Evolutionary conservation across 1,140 invertebrate genomes (phyloP).

Genomic region (Bombus huntii): DNA sequence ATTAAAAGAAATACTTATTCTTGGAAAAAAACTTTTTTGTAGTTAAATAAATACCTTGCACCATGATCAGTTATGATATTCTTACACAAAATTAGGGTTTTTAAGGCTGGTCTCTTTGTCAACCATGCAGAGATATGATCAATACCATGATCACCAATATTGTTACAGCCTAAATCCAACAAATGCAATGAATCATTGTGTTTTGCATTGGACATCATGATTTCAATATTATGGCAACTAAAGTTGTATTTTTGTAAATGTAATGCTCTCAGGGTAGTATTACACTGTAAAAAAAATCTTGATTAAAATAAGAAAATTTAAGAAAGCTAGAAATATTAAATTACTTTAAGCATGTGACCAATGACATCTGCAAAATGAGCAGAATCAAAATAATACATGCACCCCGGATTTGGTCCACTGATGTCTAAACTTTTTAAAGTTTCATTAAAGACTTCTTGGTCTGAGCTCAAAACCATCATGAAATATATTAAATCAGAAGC

Average conservation of each 20-base stretch:
- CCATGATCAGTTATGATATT: conserved; percentile 83
- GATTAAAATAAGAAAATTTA: conserved; percentile 2
- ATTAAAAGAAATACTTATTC: conserved; percentile 15
- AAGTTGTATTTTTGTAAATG: conserved; percentile 85
- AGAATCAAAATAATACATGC: conserved; percentile 69
- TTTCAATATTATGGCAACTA: conserved; percentile 84
- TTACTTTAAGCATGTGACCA: conserved; percentile 75
- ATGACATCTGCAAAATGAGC: conserved; percentile 71
- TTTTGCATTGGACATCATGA: conserved; percentile 80
- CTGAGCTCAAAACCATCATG: conserved; percentile 77
- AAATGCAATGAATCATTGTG: conserved; percentile 81
- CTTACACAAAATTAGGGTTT: conserved; percentile 81
- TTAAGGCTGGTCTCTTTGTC: conserved; percentile 78
- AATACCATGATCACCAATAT: conserved; percentile 83
- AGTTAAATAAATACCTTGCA: conserved; percentile 76
- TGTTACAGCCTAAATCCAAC: conserved; percentile 84
- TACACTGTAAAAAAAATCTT: conserved; percentile 70
- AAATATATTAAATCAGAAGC: conserved; percentile 82
- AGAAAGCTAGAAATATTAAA: conserved; percentile 9
- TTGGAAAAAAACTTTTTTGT: not conserved
- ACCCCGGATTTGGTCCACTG: conserved; percentile 81
- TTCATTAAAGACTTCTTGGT: conserved; percentile 73
- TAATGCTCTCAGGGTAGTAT: conserved; percentile 82
- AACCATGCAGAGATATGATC: conserved; percentile 83
- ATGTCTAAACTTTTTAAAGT: conserved; percentile 83